Percentiles rank a stretch among this genome's conserved stretches.
These are phyloP conservation scores for Smutsia temminckii DNA, from an alignment of 2,797 vertebrate genomes.

Conservation along the genomic window DNA sequence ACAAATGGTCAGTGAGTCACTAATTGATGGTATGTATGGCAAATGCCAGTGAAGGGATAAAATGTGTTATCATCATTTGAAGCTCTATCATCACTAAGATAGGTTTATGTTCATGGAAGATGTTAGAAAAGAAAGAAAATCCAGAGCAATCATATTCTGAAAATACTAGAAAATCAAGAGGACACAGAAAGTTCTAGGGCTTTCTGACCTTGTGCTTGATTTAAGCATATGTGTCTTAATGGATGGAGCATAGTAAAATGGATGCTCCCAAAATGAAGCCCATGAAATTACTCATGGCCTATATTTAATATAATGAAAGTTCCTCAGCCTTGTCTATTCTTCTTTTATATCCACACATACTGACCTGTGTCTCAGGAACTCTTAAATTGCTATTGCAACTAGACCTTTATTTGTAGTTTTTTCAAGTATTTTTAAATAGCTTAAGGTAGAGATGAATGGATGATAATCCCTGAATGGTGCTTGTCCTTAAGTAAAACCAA, in stretches of 20 bases:
- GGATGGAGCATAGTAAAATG: not conserved
- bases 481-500: not conserved
- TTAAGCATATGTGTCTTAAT: not conserved
- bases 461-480: not conserved
- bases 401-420: not conserved
- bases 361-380: not conserved
- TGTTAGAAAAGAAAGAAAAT: not conserved
- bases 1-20: not conserved
- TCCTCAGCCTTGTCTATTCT: not conserved
- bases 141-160: not conserved
- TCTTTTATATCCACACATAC: not conserved
- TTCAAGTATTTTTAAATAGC: not conserved
- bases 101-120: not conserved
- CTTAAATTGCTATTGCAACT: not conserved
- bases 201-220: not conserved
- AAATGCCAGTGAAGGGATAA: not conserved
- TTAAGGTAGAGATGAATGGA: not conserved
- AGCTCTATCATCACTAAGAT: not conserved
- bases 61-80: not conserved
- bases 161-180: not conserved
- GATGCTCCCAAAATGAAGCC: not conserved
- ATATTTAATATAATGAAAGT: not conserved
- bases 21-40: not conserved
- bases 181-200: not conserved
- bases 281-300: not conserved